Evolutionary conservation across 2,797 vertebrate species (phyloP), one percentile per base, ranked within the genome.

Genomic region (Malacoraja senta): DNA sequence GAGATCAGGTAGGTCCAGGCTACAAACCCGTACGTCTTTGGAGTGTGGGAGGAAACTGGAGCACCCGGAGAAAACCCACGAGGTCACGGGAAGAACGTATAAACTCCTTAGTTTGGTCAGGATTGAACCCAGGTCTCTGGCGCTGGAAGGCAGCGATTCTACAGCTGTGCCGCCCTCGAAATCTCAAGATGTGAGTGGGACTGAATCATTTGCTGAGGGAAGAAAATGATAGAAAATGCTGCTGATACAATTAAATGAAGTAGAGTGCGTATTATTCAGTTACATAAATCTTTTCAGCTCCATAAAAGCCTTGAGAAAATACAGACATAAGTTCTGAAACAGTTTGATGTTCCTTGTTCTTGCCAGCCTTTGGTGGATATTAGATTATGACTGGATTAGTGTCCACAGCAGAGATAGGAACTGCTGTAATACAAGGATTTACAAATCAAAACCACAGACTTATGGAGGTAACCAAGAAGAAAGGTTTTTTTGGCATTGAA

Each of bases 321-420:
- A 88, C 1, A 88, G 84, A 68, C 84, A 65, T 8, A 88, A 88
- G 29, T 63, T 88, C 6, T 88, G 61, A 88, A 88, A 88, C 84
- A 88, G 61, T 65, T 65, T 88, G 63, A 1, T 58, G 44, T 65
- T 9, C 24, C 44, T 88, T 68, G n/a, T 88, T 68, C 71, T 68
- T 88, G 84, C n/a, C n/a, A 10, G 84, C 21, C 84, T 68, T 88
- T 19, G 63, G 61, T 88, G 63, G n/a, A 88, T 88, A 88, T 88
- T 88, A 88, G 84, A 88, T 88, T 88, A 88, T 88, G 84, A 8
- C 6, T 19, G n/a, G 84, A 88, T 68, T 88, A 88, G 84, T 88
- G 61, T 88, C 15, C 21, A 68, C 32, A 35, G 84, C 68, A 32
- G n/a, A 88, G 63, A 88, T 88, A 88, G 68, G 84, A 68, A 88